Evolutionary conservation across 2,888 invertebrate genomes (phyloP), one percentile per base, ranked within the genome.

Genomic region (Orthonevra nobilis): DNA sequence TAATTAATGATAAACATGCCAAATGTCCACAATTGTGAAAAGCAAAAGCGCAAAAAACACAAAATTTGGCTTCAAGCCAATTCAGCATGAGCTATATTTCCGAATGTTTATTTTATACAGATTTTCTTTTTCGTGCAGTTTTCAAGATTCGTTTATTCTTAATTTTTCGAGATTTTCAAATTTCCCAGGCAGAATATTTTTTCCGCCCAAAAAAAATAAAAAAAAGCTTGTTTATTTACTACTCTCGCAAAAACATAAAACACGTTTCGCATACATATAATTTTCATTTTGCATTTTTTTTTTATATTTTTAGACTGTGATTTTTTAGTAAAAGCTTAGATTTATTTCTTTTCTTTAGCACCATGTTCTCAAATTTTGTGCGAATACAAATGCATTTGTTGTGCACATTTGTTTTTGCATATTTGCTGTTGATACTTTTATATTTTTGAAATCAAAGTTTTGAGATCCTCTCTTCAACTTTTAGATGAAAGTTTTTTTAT

Each of bases 51-150:
- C n/a, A 20, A 28, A 5, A 7, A 19, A 38, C 14, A 40, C n/a
- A n/a, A n/a, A n/a, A n/a, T n/a, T 64, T 64, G 63, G 63, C 63
- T 23, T n/a, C 9, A 32, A 42, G 23, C 30, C 63, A 63, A 63
- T 30, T 10, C 9, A 48, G 14, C 48, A 46, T 60, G 36, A 12
- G 19, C 17, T 9, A 48, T 15, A 52, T 36, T 10, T 7, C 20
- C 23, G 10, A 32, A 15, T 23, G 10, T 30, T 52, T 15, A 40
- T 52, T 52, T 42, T 20, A 30, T 28, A 40, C n/a, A n/a, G n/a
- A 38, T 26, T 3, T 17, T 52, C 32, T 23, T 63, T 23, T 15
- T 7, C 15, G 12, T 52, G 50, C 12, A 42, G 14, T 61, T 36
- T 26, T 38, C 48, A 7, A 15, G 32, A 42, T 9, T 4, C 26